Evolutionary conservation across 2,113 vertebrate genomes (phyloP).

Genomic region (Triplophysa rosa): DNA sequence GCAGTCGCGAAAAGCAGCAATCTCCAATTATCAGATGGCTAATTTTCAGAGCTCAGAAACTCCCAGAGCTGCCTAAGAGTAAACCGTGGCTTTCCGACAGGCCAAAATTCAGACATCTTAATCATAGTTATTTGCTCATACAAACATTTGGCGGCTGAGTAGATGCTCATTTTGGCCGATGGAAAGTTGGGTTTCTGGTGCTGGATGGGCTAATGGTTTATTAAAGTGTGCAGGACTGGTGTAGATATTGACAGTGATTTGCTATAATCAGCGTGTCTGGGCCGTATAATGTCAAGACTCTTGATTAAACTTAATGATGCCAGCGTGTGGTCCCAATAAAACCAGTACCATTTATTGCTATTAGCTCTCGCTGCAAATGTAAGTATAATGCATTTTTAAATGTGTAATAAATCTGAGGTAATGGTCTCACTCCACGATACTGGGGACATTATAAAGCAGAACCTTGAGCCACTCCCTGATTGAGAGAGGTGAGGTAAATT

Average conservation of each 20-base stretch:
- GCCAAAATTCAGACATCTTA: slow-evolving; percentile 63
- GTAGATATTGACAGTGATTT: slow-evolving; percentile 55
- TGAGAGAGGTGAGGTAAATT: slow-evolving; percentile 11
- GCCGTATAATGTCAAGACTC: slow-evolving; percentile 36
- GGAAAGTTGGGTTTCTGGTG: slow-evolving; percentile 10
- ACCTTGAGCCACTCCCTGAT: slow-evolving; percentile 24
- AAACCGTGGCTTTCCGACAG: slow-evolving; percentile 57
- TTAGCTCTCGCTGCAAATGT: slow-evolving; percentile 39
- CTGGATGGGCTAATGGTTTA: slow-evolving; percentile 63
- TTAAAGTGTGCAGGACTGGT: slow-evolving; percentile 56
- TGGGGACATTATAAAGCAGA: background rate
- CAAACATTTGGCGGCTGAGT: slow-evolving; percentile 51
- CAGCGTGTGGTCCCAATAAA: slow-evolving; percentile 42
- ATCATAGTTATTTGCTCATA: slow-evolving; percentile 66
- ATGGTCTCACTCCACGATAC: background rate
- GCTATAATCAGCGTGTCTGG: slow-evolving; percentile 58
- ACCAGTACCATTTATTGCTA: slow-evolving; percentile 41
- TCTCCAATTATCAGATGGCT: slow-evolving; percentile 54
- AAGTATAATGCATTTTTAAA: slow-evolving; percentile 28
- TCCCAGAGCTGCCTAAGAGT: slow-evolving; percentile 36
- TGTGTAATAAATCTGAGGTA: slow-evolving; percentile 40
- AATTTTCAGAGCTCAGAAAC: slow-evolving; percentile 47
- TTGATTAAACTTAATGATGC: slow-evolving; percentile 44
- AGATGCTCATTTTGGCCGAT: slow-evolving; percentile 27
- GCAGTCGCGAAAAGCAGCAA: slow-evolving; percentile 51